A percentile compares a stretch with the other conserved stretches of the same genome.
These are phyloP conservation scores for Cyanoramphus novaezelandiae DNA, from an alignment of 2,113 vertebrate genomes.

Conservation along the genomic window DNA sequence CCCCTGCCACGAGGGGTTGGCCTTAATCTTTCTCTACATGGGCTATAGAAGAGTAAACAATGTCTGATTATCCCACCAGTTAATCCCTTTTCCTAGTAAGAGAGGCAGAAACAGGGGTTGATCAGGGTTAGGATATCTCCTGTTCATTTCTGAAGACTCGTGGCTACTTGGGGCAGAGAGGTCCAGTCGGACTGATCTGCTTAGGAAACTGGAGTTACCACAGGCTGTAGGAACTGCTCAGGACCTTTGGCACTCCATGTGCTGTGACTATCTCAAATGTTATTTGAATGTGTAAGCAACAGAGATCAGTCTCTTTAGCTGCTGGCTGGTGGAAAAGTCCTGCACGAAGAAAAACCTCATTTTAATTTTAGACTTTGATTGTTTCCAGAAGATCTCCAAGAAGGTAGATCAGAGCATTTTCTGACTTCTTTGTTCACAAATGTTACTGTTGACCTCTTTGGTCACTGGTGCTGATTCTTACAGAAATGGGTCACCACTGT, in stretches of 20 bases:
- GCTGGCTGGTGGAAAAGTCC: neutral
- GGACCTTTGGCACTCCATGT: neutral
- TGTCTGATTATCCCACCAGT: conserved; percentile 46
- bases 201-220: neutral
- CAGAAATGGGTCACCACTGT: neutral
- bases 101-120: conserved; percentile 8
- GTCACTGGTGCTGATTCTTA: neutral
- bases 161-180: neutral
- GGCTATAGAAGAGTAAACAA: conserved; percentile 27
- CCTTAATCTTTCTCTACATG: conserved; percentile 54
- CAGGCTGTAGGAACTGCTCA: neutral
- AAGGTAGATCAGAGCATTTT: neutral
- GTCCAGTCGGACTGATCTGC: neutral
- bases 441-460: neutral
- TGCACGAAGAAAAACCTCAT: neutral
- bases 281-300: neutral
- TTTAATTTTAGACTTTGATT: neutral
- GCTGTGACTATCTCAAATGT: neutral
- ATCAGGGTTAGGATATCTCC: neutral
- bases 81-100: conserved; percentile 45
- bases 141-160: neutral
- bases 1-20: neutral
- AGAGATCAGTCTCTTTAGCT: neutral
- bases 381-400: neutral
- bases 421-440: neutral